A percentile compares a stretch with the other conserved stretches of the same genome.
phyloP scores from a whole-genome alignment of 2,888 invertebrate species.

The Nudaria mundana region DNA sequence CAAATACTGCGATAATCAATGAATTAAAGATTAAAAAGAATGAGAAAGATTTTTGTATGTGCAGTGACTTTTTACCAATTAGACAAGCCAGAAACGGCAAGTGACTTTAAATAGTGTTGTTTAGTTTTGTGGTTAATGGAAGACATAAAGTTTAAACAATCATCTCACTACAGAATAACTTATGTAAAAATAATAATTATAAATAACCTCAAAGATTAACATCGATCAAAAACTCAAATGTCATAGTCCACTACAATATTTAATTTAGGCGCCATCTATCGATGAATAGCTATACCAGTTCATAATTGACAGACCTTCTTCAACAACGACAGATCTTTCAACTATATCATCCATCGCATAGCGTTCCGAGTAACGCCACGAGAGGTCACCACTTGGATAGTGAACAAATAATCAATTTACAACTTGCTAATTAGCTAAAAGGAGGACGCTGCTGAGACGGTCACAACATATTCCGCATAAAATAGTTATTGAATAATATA shows the following conservation, averaged over 20 bases:
- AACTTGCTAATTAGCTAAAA: neutral
- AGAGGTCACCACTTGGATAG: slow-evolving; percentile 1
- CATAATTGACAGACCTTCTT: too few relatives aligned
- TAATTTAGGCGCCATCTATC: too few relatives aligned
- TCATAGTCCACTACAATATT: too few relatives aligned
- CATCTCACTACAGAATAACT: neutral
- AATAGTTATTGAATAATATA: too few relatives aligned
- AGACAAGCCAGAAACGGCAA: neutral
- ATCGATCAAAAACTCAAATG: too few relatives aligned
- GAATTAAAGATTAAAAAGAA: too few relatives aligned
- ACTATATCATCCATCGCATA: neutral
- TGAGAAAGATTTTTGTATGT: neutral
- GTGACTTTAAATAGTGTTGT: neutral
- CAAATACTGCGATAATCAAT: neutral
- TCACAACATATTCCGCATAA: too few relatives aligned
- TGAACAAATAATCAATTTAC: neutral
- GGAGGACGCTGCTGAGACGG: too few relatives aligned
- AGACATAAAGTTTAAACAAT: neutral
- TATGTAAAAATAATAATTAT: neutral
- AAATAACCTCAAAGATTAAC: neutral
- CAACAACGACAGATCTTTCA: too few relatives aligned
- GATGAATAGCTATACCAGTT: too few relatives aligned
- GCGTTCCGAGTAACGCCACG: neutral
- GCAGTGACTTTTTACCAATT: neutral
- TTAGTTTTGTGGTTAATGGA: neutral